Evolutionary conservation across 1,140 invertebrate species (phyloP), one percentile per base, ranked within the genome.

Genomic region (Tachypleus tridentatus): DNA sequence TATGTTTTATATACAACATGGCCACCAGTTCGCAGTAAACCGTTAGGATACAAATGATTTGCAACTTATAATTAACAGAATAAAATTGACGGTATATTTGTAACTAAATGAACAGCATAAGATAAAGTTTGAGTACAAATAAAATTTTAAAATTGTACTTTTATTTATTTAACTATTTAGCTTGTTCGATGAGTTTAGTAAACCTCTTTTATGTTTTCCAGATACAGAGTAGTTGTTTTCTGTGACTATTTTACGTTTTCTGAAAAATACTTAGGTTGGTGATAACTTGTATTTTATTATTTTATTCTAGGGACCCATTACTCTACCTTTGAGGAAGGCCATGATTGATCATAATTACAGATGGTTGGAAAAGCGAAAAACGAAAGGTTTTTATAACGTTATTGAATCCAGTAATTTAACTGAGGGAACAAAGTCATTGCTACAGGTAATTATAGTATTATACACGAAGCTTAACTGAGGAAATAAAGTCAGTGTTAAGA

Each of bases 371-470:
- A 81, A 83, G 47, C 81, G 86, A 57, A 90, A 89, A 76, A 85
- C 96, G 51, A 95, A 92, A 74, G 87, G 87, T 0, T 98, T 98
- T 77, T 96, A 93, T 73, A 83, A 84, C 60, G 79, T 88, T 7
- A 84, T 94, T 0, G 87, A 92, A 72, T 86, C 88, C 9, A 80
- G 86, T 51, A 79, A 78, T 48, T 84, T 95, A 68, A 89, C 93
- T 75, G 79, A 80, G 50, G 93, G 92, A 8, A 86, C 88, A 3
- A 85, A 86, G 68, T 85, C 87, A 10, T 69, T 85, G 4, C 78
- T 84, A 73, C 80, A 82, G 74, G 77, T 83, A 29, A 29, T 29
- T 29, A 29, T 29, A 29, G 29, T 29, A 29, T 29, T 29, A 29
- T 29, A 29, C 29, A 29, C 29, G 29, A 29, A 29, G 29, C 0